A percentile compares a stretch with the other conserved stretches of the same genome.
Evolutionary conservation across 2,797 vertebrate genomes (phyloP).

Genomic region (Clarias platycephalus): DNA sequence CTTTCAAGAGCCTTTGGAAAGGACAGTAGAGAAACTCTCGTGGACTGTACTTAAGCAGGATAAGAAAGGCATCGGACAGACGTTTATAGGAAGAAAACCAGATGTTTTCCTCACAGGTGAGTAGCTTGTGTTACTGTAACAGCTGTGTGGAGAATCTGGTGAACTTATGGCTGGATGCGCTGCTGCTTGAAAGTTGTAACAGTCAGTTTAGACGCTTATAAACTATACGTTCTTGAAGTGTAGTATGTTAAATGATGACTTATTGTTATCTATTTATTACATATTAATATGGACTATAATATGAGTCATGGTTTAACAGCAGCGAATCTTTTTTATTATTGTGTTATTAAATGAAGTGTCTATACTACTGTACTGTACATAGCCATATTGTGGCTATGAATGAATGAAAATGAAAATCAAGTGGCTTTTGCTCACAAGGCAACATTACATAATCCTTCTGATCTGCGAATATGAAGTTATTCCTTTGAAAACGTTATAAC

Average conservation of each 20-base stretch:
- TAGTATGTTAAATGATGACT: not conserved
- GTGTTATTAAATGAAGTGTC: not conserved
- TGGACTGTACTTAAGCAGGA: constrained; percentile 28
- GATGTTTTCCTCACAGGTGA: constrained; percentile 13
- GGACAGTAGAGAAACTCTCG: constrained; percentile 6
- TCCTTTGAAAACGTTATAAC: not conserved
- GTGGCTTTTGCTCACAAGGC: not conserved
- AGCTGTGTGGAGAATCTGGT: constrained; percentile 8
- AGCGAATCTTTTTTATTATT: not conserved
- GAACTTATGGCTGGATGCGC: constrained; percentile 6
- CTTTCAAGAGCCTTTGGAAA: not conserved
- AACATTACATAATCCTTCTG: not conserved
- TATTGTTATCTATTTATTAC: not conserved
- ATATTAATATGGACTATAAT: not conserved
- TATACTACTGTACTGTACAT: not conserved
- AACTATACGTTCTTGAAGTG: not conserved
- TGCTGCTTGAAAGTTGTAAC: constrained; percentile 15
- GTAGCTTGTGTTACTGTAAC: constrained; percentile 25
- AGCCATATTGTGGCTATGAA: not conserved
- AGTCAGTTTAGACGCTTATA: not conserved
- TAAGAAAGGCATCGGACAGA: not conserved
- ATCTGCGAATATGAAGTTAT: not conserved
- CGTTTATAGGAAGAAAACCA: not conserved
- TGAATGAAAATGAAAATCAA: not conserved
- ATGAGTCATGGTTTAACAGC: not conserved